Base-by-base conservation (phyloP, 2,888 invertebrate species). In the Hirtodrosophila alboralis region DNA sequence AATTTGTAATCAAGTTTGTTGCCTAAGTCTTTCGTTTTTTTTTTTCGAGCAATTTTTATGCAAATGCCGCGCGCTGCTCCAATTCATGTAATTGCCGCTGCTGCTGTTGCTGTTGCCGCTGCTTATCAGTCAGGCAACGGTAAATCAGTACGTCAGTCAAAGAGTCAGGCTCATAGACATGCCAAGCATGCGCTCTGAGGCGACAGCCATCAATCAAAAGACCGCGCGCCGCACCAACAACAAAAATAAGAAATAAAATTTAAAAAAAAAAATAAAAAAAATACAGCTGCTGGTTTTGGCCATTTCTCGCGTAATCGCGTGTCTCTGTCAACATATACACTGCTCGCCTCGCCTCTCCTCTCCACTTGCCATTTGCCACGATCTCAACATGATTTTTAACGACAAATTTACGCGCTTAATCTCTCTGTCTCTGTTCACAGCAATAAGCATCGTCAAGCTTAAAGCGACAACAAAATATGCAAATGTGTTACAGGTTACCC, bases 321-420 rank as follows among this genome's bases (percentile, higher is more conserved):
- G 67, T 72, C 58, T 43, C 37, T 23, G 56, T 69, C 40, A 30
- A 38, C 48, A 10, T 30, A n/a, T n/a, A n/a, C 30, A 14, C 8
- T 33, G 44, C 18, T 37, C 13, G 23, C 14, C 33, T 26, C 27
- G 5, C 5, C 10, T 9, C 10, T 5, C 14, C 31, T 5, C 30
- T 8, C 5, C 16, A 4, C 7, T 26, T 12, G 30, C 27, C 4
- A 8, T 8, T 23, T 23, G 23, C 8, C 8, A 48, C 65, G 56
- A 65, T 66, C 62, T 49, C 52, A 57, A 81, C 84, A 81, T 84
- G 84, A 77, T 77, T 81, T 78, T 84, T 83, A 81, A 81, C 81
- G 84, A 81, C 83, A 83, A 83, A 83, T 83, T 83, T 83, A 83
- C 83, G 81, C 81, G 83, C 66, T 78, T 83, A 83, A 83, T 81